phyloP scores from a whole-genome alignment of 2,113 vertebrate species.

The Lagopus leucura region DNA sequence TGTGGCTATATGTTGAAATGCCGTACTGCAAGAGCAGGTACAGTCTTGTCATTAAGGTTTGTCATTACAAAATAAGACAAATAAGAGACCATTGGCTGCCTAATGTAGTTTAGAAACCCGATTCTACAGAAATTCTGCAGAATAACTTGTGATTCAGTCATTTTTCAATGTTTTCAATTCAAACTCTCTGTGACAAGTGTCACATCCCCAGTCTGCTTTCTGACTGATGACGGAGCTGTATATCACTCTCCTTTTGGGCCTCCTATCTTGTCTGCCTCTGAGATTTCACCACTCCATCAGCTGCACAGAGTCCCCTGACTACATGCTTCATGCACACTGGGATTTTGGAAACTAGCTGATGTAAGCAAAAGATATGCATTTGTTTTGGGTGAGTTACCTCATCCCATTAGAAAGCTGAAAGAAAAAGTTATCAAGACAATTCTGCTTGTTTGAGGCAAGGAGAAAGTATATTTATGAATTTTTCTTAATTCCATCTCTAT shows the following conservation, averaged over 20 bases:
- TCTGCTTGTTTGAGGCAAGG: not conserved
- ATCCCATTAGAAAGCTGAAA: not conserved
- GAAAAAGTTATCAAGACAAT: not conserved
- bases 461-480: not conserved
- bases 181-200: not conserved
- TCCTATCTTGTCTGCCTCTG: not conserved
- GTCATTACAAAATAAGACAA: not conserved
- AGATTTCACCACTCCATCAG: not conserved
- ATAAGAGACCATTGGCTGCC: not conserved
- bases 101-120: not conserved
- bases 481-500: not conserved
- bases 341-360: not conserved
- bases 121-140: not conserved
- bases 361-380: not conserved
- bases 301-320: fast-evolving
- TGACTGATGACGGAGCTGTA: fast-evolving
- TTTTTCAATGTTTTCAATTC: not conserved
- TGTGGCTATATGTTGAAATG: not conserved
- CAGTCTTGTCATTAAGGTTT: not conserved
- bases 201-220: not conserved
- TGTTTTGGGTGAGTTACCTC: not conserved
- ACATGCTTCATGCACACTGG: not conserved
- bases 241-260: fast-evolving
- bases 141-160: not conserved
- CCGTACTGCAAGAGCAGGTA: not conserved